Base-by-base conservation (phyloP, 2,113 vertebrate species). In the Notothenia rossii region DNA sequence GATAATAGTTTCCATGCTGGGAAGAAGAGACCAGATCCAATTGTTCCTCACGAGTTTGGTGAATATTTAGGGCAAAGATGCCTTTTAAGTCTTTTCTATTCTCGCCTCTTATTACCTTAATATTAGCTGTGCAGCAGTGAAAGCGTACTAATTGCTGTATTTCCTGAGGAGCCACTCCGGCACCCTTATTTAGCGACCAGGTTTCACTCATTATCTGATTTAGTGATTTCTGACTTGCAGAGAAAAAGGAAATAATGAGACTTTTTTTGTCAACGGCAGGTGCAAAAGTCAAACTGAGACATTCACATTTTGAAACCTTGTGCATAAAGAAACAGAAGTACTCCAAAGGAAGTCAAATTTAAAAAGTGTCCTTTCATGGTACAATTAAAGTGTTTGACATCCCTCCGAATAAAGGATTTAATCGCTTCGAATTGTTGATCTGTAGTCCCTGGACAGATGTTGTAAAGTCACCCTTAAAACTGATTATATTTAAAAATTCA, bases 181-280 rank as follows among this genome's bases (percentile, higher is more conserved):
- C 3, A 3, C 29, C 45, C 61, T 40, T 7, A 18, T 48, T n/a
- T 68, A n/a, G 10, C 4, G 1, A 75, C 55, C 33, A 49, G 17
- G 66, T 66, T 29, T 74, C 64, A 73, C 66, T 80, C 58, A 36
- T 77, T 71, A 74, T 75, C 15, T 82, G 46, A 77, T 68, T 73
- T 59, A 69, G 9, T 72, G 54, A 80, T 66, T 40, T 62, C 49
- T 12, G 36, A 68, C 72, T 66, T 29, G 29, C 46, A 51, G 15
- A 67, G n/a, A 60, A 43, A 74, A 43, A 20, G 10, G 33, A 59
- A 77, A 64, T 77, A 77, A 84, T 82, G 72, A 85, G 53, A 76
- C 50, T 6, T 7, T 36, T 29, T 40, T 40, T 40, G 36, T 40
- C 36, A 40, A 40, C 7, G 36, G 36, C 36, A 40, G 36, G 36